phyloP scores from a whole-genome alignment of 2,113 vertebrate species.

The Sakesphorus luctuosus region DNA sequence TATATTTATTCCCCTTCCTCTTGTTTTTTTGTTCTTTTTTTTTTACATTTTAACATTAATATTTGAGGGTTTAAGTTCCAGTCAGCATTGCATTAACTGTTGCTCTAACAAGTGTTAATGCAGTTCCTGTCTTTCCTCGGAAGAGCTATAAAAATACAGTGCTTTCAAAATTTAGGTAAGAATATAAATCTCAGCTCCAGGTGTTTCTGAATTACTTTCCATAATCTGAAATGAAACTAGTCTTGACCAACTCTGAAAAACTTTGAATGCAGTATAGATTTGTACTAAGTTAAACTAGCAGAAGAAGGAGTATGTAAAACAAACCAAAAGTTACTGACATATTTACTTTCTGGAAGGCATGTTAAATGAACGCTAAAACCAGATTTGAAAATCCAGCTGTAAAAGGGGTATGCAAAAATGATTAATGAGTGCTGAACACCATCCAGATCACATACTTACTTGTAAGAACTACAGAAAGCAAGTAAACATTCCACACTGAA shows the following conservation, averaged over 20 bases:
- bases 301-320: constrained; percentile 57
- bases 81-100: constrained; percentile 72
- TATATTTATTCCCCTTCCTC: background rate
- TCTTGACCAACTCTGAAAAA: constrained; percentile 59
- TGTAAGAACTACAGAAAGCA: background rate
- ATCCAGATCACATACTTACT: constrained; percentile 44
- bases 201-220: constrained; percentile 78
- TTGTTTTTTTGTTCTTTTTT: background rate
- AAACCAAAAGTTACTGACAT: constrained; percentile 71
- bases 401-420: constrained; percentile 60
- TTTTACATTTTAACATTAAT: constrained; percentile 52
- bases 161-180: constrained; percentile 73
- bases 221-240: constrained; percentile 63
- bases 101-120: constrained; percentile 78
- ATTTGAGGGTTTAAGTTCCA: constrained; percentile 53
- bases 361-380: constrained; percentile 69
- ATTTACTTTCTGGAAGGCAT: constrained; percentile 68
- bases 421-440: constrained; percentile 67
- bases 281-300: constrained; percentile 54
- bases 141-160: constrained; percentile 75
- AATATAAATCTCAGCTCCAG: constrained; percentile 79
- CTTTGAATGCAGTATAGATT: constrained; percentile 41
- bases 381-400: constrained; percentile 76
- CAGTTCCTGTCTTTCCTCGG: constrained; percentile 78
- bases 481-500: constrained; percentile 39